Conservation (phyloP, 2,888 invertebrate species). For the Meganola albula region DNA sequence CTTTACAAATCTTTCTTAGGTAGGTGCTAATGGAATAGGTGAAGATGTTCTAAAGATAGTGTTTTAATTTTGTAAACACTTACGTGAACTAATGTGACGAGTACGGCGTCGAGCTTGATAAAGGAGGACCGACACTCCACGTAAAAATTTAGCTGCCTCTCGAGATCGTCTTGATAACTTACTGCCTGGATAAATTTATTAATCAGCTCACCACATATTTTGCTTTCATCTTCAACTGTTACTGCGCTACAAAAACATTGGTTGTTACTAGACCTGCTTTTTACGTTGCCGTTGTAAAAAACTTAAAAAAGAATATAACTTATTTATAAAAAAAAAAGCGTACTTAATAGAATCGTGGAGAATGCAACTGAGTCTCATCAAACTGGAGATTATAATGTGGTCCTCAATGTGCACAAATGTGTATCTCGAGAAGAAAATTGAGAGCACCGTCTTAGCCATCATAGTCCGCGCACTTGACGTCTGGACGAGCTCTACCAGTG, state of each 20-base stretch:
- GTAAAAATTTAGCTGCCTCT: conserved; percentile 94
- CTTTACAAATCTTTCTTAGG: no score
- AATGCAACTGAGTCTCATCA: conserved; percentile 92
- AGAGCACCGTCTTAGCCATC: conserved; percentile 88
- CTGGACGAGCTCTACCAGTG: conserved; percentile 92
- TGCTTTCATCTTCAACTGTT: conserved; percentile 94
- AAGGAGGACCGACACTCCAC: conserved; percentile 94
- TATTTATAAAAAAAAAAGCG: conserved; percentile 12
- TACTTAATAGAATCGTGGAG: conserved; percentile 97
- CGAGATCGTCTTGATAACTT: conserved; percentile 90
- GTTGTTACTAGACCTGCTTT: not conserved
- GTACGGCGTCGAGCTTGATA: conserved; percentile 92
- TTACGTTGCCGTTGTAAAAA: not conserved
- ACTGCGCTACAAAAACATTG: conserved; percentile 80
- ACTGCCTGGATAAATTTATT: conserved; percentile 88
- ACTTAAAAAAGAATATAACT: not conserved
- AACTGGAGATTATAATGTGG: conserved; percentile 90
- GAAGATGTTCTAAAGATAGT: no score
- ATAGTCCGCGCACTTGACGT: conserved; percentile 89
- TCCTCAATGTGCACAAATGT: conserved; percentile 80
- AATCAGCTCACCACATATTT: conserved; percentile 90
- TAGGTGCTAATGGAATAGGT: no score
- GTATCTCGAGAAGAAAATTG: conserved; percentile 75
- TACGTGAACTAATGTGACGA: conserved; percentile 91
- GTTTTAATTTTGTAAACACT: conserved; percentile 24